Base-by-base conservation (phyloP, 1,140 invertebrate species). In the Tribolium madens region DNA sequence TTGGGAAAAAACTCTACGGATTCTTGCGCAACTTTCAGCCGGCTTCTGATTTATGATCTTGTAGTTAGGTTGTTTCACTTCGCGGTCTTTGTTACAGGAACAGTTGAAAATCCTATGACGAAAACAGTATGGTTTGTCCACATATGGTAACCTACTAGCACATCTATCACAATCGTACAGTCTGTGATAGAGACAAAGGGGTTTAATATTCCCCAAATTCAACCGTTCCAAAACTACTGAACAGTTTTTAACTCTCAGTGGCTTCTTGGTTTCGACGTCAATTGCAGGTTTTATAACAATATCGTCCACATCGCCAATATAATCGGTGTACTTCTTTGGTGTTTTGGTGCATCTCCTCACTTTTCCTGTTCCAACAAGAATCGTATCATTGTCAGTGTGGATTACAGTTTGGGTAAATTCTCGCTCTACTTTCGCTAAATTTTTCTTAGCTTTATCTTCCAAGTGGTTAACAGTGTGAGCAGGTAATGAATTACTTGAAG, bases 331-430 rank as follows among this genome's bases (percentile, higher is more conserved):
- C 77, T 84, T 85, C 36, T 84, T 84, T 4, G 86, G 86, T 13
- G 81, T 9, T 76, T 83, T 84, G 10, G 81, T 78, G 31, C 80
- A 80, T 77, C 86, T 82, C 46, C 83, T 83, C n/a, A 78, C 64
- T 76, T 84, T 81, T 60, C 81, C 81, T 21, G 80, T 80, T 10
- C 85, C 85, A 26, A 87, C 80, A 18, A 87, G 80, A 57, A 87
- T 85, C 4, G 84, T 85, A 77, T 85, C 82, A 78, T 87, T 79
- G 18, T 85, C 84, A 6, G 85, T 82, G 36, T 83, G 81, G 47
- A 87, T 87, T 1, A 87, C 82, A 18, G 86, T 87, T 75, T 86
- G 85, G 1, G 84, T 85, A 80, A 87, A 87, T 79, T 87, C 86
- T 57, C 83, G 80, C 77, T 87, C 87, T 17, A 83, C 84, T 79